Evolutionary conservation across 2,113 vertebrate species (phyloP), one percentile per base, ranked within the genome.

Genomic region (Takifugu bimaculatus): DNA sequence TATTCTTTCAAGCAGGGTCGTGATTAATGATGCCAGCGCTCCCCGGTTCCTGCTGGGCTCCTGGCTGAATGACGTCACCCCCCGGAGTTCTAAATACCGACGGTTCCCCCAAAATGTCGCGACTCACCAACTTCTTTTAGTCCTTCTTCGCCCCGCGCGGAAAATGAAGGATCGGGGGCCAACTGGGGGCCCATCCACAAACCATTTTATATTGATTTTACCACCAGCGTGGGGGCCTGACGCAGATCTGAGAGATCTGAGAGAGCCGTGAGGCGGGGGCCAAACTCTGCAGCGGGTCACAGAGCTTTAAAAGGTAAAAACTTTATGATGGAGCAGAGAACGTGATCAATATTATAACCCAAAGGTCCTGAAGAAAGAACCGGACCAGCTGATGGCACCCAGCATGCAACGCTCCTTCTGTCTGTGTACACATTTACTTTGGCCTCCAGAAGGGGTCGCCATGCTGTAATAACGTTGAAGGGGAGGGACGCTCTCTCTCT

Each of bases 391-490:
- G 7, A 11, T 39, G 35, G 35, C 35, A 9, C 35, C 35, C 35
- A 39, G 35, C 35, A 32, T 32, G 35, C 35, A 32, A 32, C 35
- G 7, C 51, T 51, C 51, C 26, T 59, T 44, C 63, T 26, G 27
- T 48, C 54, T 60, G 32, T 58, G 57, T 64, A 80, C 65, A 86
- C 75, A 70, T 71, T 85, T 85, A 69, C 65, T 73, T 70, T 78
- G 60, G 79, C 66, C 54, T 75, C 88, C 95, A 93, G 94, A 91
- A 96, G 94, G 93, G 93, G 94, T 93, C 93, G 93, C 94, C 92
- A 91, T 87, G 83, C 88, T 73, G 93, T 93, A 85, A 74, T 60
- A 81, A 54, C 79, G 72, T 63, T 63, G 77, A 50, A 52, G 63
- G 75, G 63, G 71, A 65, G 75, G 73, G 68, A 55, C 66, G 47